Evolutionary conservation across 2,888 invertebrate genomes (phyloP), one percentile per base, ranked within the genome.

Genomic region (Coleophora flavipennella): DNA sequence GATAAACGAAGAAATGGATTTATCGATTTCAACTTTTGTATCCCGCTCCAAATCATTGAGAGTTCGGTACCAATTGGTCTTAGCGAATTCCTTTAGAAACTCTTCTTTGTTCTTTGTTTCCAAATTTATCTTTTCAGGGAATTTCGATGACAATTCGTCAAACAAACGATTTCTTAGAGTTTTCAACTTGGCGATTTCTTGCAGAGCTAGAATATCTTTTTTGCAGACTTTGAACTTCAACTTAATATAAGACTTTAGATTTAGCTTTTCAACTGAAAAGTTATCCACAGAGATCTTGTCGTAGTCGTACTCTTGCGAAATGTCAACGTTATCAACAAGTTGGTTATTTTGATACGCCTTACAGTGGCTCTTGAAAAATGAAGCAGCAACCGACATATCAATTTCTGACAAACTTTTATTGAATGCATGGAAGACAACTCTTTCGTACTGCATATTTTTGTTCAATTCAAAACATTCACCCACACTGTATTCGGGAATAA

Each of bases 1-100:
- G n/a, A 69, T 64, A 29, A 67, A 48, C 33, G 62, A 54, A 9
- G 54, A 42, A 41, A 68, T 57, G 0, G 50, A 54, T 49, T 59
- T 62, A 13, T 67, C 67, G 38, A 67, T 48, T 1, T 57, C 55
- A 34, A 56, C 43, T 35, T 56, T 61, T 2, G 12, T 8, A 3
- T 35, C 33, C 20, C 51, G 31, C 7, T 38, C 2, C n/a, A n/a
- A n/a, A 32, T 38, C 28, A 36, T 8, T 40, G 3, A 62, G 51
- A 41, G 36, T 48, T 26, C 42, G 51, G 20, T 63, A 64, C 59
- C 55, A 63, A 12, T 47, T 35, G 1, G 57, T 54, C 10, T 41
- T 41, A 20, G 41, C 32, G 35, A 63, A 63, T 49, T 44, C 45
- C 1, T 28, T 13, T 0, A 60, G 12, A 31, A 59, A 60, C 25